phyloP scores from a whole-genome alignment of 2,797 vertebrate genomes.

The Lutjanus argentimaculatus region DNA sequence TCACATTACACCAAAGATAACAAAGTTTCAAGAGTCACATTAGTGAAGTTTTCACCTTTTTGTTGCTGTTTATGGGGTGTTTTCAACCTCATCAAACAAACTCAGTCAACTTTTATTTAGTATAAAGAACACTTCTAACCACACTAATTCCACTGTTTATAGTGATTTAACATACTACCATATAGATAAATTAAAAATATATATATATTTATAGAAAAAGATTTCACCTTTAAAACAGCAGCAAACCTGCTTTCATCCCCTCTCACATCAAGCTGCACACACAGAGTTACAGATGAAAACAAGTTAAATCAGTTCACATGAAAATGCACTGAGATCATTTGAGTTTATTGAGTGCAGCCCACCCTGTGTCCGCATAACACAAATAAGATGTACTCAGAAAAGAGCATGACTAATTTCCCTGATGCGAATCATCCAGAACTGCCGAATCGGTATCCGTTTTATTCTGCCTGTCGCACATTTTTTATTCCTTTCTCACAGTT shows the following conservation, averaged over 20 bases:
- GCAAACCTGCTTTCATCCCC: neutral
- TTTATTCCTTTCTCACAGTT: constrained; percentile 25
- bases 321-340: constrained; percentile 1
- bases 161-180: neutral
- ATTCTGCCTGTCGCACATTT: neutral
- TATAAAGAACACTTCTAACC: neutral
- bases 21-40: neutral
- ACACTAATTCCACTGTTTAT: neutral
- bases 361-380: neutral
- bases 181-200: neutral
- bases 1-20: neutral
- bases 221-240: neutral
- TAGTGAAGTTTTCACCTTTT: neutral
- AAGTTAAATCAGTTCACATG: constrained; percentile 1
- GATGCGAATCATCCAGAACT: constrained; percentile 14
- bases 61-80: neutral
- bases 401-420: constrained; percentile 12
- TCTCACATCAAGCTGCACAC: neutral
- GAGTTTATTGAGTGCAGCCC: neutral
- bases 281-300: neutral
- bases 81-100: constrained; percentile 2
- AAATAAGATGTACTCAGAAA: neutral
- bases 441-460: constrained; percentile 1
- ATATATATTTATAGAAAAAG: neutral
- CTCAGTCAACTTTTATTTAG: neutral